Evolutionary conservation across 2,888 invertebrate species (phyloP).

Genomic region (Coenonympha glycerion): DNA sequence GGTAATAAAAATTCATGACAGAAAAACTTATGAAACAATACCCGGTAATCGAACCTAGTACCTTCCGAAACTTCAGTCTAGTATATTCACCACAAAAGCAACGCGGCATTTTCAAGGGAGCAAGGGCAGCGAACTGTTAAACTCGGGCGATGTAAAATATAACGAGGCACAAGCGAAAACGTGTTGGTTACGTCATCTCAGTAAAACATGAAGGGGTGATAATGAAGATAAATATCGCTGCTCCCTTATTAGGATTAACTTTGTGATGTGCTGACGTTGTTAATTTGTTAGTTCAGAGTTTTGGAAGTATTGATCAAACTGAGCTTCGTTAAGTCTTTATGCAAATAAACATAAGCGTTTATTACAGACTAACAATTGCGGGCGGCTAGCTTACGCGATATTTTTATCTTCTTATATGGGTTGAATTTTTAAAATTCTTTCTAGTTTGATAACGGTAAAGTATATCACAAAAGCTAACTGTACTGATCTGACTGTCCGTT

Average conservation of each 20-base stretch:
- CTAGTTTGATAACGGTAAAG: too few relatives aligned
- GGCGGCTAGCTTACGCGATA: not conserved
- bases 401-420: too few relatives aligned
- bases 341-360: constrained; percentile 5
- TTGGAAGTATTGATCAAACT: constrained; percentile 6
- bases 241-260: constrained; percentile 70
- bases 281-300: constrained; percentile 27
- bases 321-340: constrained; percentile 5
- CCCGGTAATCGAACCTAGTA: too few relatives aligned
- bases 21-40: too few relatives aligned
- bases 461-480: too few relatives aligned
- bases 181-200: constrained; percentile 65
- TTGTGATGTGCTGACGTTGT: constrained; percentile 54
- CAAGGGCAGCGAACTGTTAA: constrained; percentile 64
- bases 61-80: too few relatives aligned
- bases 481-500: too few relatives aligned
- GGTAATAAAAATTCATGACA: too few relatives aligned
- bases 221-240: constrained; percentile 74
- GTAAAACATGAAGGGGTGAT: constrained; percentile 70
- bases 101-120: too few relatives aligned
- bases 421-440: too few relatives aligned
- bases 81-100: too few relatives aligned
- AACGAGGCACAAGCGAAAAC: constrained; percentile 67
- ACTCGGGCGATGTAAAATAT: constrained; percentile 71
- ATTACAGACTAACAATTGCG: constrained; percentile 3